Evolutionary conservation across 2,888 invertebrate species (phyloP), one percentile per base, ranked within the genome.

Genomic region (Furcula furcula): DNA sequence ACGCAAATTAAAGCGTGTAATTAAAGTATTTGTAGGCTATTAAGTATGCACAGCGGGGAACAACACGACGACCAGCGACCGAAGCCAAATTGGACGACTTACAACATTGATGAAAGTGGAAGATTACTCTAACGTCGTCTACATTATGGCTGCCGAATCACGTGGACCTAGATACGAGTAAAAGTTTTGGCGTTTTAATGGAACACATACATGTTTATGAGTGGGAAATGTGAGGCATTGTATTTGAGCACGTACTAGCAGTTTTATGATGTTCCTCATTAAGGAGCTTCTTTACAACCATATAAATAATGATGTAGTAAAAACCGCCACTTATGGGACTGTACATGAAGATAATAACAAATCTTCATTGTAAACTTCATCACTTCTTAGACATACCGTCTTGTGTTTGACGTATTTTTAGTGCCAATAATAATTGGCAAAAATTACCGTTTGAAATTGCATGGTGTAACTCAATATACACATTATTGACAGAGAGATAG

Each of bases 31-130:
- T 42, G 20, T 48, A 36, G 43, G 42, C 38, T 46, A 46, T 46
- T 43, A 43, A 40, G 22, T 35, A 44, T 42, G 34, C 46, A 27
- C 27, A 23, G 19, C 34, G 29, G 29, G 29, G 33, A 22, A 29
- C n/a, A 46, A 42, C 34, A 41, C 48, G 23, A 48, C 35, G 51
- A 32, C 41, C 41, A 43, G 27, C 39, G 34, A 51, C 45, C 45
- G 51, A 36, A 48, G 44, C 51, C 30, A 6, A 12, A 5, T 9
- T 12, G 41, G 15, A 29, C 34, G 38, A 58, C 48, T 55, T 58
- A 58, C 57, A 51, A 46, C 54, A 59, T 56, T 59, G 57, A 58
- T 58, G 57, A 58, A 58, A 58, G 57, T 58, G 28, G 21, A 41
- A 59, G 57, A 58, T 56, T 56, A 58, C 51, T 59, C 51, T 54